Conservation (phyloP, 1,140 invertebrate genomes). For the Drosophila nebulosa region DNA sequence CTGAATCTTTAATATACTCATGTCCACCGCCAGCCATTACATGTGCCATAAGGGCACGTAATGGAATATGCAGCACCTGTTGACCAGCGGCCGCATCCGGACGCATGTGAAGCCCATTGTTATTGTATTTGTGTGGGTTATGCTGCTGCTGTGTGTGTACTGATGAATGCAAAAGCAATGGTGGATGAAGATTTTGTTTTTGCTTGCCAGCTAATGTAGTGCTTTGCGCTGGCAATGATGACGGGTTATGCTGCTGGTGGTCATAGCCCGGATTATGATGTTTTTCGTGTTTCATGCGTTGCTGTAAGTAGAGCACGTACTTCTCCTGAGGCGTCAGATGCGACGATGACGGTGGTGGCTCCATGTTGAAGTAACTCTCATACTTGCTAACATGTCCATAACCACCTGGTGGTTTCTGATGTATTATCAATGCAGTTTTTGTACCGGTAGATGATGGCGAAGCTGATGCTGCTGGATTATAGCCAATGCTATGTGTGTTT, state of each 20-base stretch:
- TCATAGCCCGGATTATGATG: conserved; percentile 53
- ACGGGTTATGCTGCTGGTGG: conserved; percentile 27
- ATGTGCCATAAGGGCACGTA: conserved; percentile 55
- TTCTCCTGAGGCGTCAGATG: conserved; percentile 75
- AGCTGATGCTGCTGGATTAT: conserved; percentile 33
- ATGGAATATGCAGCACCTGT: conserved; percentile 67
- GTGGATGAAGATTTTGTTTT: conserved; percentile 30
- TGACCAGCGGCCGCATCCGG: conserved; percentile 36
- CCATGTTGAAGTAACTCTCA: conserved; percentile 67
- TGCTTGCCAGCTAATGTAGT: conserved; percentile 58
- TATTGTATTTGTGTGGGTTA: conserved; percentile 32
- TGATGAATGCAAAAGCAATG: conserved; percentile 31
- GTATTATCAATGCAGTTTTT: conserved; percentile 57
- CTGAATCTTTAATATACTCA: conserved; percentile 27
- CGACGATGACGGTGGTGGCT: conserved; percentile 38
- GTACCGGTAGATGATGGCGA: conserved; percentile 16
- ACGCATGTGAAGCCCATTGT: conserved; percentile 41
- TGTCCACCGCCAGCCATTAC: conserved; percentile 37
- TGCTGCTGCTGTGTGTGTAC: conserved; percentile 9
- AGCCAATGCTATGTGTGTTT: conserved; percentile 50
- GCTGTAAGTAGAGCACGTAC: conserved; percentile 77
- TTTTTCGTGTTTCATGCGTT: conserved; percentile 71
- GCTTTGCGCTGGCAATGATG: conserved; percentile 57
- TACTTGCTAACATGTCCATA: conserved; percentile 60
- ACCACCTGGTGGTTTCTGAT: conserved; percentile 44